phyloP scores from a whole-genome alignment of 2,113 vertebrate genomes.

The Pseudopodoces humilis region DNA sequence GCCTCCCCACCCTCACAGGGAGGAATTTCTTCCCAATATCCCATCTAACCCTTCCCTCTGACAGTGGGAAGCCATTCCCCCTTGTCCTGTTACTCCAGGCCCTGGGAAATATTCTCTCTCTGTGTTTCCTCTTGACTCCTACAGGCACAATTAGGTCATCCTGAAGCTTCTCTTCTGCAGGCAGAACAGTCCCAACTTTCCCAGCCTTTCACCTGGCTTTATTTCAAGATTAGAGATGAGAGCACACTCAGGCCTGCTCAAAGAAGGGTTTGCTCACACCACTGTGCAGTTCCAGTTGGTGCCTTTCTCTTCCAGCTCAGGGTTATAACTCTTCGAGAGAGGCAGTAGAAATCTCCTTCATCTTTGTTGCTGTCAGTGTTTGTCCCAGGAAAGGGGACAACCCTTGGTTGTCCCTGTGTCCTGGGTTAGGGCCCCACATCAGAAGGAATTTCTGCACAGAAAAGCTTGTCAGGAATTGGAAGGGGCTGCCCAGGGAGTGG shows the following conservation, averaged over 20 bases:
- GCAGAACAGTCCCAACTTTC: background rate
- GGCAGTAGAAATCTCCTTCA: background rate
- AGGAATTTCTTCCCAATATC: background rate
- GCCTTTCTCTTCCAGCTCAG: background rate
- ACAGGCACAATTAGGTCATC: background rate
- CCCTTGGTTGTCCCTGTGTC: background rate
- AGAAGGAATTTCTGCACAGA: background rate
- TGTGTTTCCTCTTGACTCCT: background rate
- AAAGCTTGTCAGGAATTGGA: background rate
- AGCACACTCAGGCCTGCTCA: background rate
- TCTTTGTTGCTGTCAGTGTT: background rate
- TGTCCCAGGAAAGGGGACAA: background rate
- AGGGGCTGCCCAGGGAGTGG: background rate
- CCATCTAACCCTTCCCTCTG: background rate
- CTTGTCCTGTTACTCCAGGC: rapidly evolving
- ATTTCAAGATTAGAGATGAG: background rate
- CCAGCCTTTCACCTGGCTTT: background rate
- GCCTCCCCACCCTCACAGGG: rapidly evolving
- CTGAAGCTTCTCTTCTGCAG: background rate
- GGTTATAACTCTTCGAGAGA: background rate
- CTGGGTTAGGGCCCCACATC: background rate
- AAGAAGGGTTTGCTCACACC: background rate
- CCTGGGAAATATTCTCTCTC: background rate
- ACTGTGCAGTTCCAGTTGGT: background rate
- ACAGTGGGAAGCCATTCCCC: background rate